A percentile compares a stretch with the other conserved stretches of the same genome.
Evolutionary conservation across 2,888 invertebrate species (phyloP).

Genomic region (Heteromyza rotundicornis): DNA sequence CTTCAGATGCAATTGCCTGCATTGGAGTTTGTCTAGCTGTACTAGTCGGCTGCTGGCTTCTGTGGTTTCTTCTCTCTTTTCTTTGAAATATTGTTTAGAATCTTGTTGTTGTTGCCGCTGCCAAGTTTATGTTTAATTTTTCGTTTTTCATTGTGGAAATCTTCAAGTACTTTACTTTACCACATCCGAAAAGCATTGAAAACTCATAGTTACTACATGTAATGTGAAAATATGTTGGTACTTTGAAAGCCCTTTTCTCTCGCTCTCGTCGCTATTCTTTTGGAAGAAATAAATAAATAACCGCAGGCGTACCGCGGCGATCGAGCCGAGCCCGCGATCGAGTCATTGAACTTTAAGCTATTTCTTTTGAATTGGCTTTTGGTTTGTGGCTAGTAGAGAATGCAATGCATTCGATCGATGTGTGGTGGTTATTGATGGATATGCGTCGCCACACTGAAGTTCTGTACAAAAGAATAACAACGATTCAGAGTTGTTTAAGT

Average conservation of each 20-base stretch:
- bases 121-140: too few relatives aligned
- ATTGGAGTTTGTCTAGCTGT: too few relatives aligned
- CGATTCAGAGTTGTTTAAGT: not conserved
- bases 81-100: too few relatives aligned
- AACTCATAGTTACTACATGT: too few relatives aligned
- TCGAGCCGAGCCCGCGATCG: not conserved
- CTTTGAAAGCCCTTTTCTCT: conserved; percentile 3
- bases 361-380: conserved; percentile 19
- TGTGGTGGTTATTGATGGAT: not conserved
- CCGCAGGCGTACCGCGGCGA: not conserved
- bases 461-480: too few relatives aligned
- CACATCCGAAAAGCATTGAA: too few relatives aligned
- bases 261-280: not conserved
- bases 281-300: not conserved
- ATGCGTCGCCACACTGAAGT: not conserved
- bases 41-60: too few relatives aligned
- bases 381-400: conserved; percentile 19
- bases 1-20: too few relatives aligned
- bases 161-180: too few relatives aligned
- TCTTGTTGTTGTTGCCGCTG: too few relatives aligned
- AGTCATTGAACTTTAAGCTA: conserved; percentile 23
- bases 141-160: too few relatives aligned
- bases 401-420: conserved; percentile 10
- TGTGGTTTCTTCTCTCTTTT: too few relatives aligned
- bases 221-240: not conserved